A percentile compares a stretch with the other conserved stretches of the same genome.
These are phyloP conservation scores for Neogobius melanostomus DNA, from an alignment of 2,113 vertebrate genomes.

Conservation along the genomic window DNA sequence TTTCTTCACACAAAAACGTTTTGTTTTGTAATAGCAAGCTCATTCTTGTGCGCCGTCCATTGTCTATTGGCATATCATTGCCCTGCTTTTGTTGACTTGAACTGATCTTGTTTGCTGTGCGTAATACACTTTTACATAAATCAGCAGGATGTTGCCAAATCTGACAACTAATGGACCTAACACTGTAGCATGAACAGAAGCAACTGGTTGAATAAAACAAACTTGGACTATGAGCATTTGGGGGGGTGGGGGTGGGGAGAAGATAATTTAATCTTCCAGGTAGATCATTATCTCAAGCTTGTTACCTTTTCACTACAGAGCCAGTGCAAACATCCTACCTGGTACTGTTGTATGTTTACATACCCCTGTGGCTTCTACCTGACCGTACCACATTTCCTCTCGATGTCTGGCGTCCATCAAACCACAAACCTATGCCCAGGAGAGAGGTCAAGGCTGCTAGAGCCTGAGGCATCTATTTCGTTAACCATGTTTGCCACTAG, in stretches of 20 bases:
- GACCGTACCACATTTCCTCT: constrained; percentile 39
- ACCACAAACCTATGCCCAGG: constrained; percentile 54
- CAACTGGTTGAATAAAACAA: neutral
- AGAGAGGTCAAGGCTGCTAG: constrained; percentile 26
- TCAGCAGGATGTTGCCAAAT: neutral
- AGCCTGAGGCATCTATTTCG: constrained; percentile 11
- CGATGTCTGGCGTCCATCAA: constrained; percentile 57
- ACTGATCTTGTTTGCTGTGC: neutral
- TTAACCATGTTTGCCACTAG: neutral
- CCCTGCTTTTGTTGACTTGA: constrained; percentile 18
- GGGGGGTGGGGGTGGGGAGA: too few relatives aligned
- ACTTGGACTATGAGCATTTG: neutral
- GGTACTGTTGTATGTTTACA: constrained; percentile 53
- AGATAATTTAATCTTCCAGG: neutral
- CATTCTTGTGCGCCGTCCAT: constrained; percentile 49
- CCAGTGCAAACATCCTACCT: constrained; percentile 34
- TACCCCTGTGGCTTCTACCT: constrained; percentile 53
- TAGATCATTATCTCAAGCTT: neutral
- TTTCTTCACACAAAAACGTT: constrained; percentile 5
- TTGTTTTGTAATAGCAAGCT: constrained; percentile 27
- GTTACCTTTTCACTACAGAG: constrained; percentile 8
- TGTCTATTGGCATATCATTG: constrained; percentile 45
- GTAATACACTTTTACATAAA: neutral
- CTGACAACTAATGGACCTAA: neutral
- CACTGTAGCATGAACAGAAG: neutral